Base-by-base conservation (phyloP, 2,113 vertebrate genomes). In the Procavia capensis region DNA sequence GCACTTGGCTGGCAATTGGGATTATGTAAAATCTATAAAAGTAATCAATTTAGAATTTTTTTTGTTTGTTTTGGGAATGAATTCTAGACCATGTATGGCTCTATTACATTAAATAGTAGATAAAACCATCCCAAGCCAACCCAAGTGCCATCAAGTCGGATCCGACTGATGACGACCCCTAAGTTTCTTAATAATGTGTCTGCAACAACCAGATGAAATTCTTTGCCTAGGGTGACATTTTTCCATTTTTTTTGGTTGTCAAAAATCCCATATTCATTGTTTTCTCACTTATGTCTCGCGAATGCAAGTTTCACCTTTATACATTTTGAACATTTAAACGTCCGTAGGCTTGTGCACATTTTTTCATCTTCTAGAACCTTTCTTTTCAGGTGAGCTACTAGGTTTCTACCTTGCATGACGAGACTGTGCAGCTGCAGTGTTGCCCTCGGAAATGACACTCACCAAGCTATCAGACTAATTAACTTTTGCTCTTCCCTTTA, bases 161-260 rank as follows among this genome's bases (percentile, higher is more conserved):
- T n/a, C n/a, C n/a, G n/a, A n/a, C n/a, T n/a, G n/a, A n/a, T n/a
- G n/a, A n/a, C n/a, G n/a, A n/a, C n/a, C n/a, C n/a, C n/a, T 6
- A 6, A 7, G 24, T 82, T 22, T 4, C 3, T 81, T 88, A 29
- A 89, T 68, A 81, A 81, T 59, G n/a, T 86, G 96, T 85, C 93
- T 74, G 66, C 61, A 95, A 93, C 83, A 97, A 94, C 63, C 78
- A 98, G 89, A 16, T 24, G 98, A 96, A 54, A 89, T 90, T 93
- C 61, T 97, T 96, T 96, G 89, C 95, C 96, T 97, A 90, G 96
- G 70, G 91, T 96, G 97, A 97, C 93, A 98, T 97, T 97, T 94
- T 96, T 93, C 96, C 89, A 95, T 57, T 96, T 22, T 97, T 57
- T 96, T 22, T 97, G 82, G 86, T 84, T 94, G 83, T 92, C 91